phyloP scores from a whole-genome alignment of 2,797 vertebrate genomes.

The Channallabes apus region DNA sequence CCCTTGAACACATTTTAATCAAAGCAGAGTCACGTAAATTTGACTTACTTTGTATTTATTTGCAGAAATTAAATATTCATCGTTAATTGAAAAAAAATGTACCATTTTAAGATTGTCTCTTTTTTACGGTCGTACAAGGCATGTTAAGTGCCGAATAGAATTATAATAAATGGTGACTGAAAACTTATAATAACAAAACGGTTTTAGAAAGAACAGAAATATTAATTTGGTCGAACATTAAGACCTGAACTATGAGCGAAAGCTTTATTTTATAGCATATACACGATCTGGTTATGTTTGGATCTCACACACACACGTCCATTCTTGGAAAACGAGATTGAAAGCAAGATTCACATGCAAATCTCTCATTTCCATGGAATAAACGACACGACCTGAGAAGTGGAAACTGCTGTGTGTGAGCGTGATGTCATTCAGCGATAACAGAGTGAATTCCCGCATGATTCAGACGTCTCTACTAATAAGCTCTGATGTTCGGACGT shows the following conservation, averaged over 20 bases:
- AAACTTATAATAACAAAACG: no score
- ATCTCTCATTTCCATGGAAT: background rate
- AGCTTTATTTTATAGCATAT: background rate
- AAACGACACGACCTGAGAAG: background rate
- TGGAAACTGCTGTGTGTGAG: background rate
- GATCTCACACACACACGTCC: background rate
- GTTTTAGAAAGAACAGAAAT: no score
- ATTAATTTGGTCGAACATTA: no score
- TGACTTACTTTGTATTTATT: no score
- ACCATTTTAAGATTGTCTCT: no score
- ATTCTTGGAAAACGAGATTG: background rate
- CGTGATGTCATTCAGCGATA: background rate
- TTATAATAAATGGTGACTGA: no score
- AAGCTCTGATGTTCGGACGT: background rate
- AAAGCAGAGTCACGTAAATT: no score
- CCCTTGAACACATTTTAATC: no score
- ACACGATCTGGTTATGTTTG: background rate
- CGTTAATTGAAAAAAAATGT: no score
- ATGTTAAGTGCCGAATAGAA: no score
- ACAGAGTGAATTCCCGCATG: background rate
- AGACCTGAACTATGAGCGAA: background rate
- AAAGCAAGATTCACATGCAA: conserved; percentile 22
- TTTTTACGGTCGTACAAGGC: no score
- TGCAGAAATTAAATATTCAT: no score
- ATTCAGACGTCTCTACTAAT: background rate